Base-by-base conservation (phyloP, 35 echinoderm and acorn worm genomes). In the Anneissia japonica region DNA sequence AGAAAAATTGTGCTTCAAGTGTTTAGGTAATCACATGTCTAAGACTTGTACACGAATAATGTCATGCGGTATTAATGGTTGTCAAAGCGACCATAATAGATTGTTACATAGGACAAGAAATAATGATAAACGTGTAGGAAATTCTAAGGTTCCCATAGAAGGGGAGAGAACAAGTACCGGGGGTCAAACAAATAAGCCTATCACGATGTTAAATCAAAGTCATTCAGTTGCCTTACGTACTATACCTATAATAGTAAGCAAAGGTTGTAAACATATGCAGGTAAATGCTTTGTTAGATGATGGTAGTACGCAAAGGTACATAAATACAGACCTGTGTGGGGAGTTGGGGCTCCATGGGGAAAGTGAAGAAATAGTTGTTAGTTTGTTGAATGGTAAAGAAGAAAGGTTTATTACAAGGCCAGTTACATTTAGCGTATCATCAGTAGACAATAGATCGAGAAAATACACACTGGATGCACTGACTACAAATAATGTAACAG, bases 221-320 rank as follows among this genome's bases (percentile, higher is more conserved):
- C n/a, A n/a, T n/a, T n/a, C n/a, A n/a, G n/a, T n/a, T n/a, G n/a
- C n/a, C n/a, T n/a, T n/a, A n/a, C n/a, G n/a, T n/a, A n/a, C n/a
- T 43, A 43, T 43, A 6, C 40, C 80, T 19, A 37, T 46, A 36
- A 29, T 82, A 23, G 36, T 29, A 29, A 39, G 43, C 23, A 4
- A 82, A 1, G 80, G 80, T 6, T 41, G 43, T 4, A 38, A 46
- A 74, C 31, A 26, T 35, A 32, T 79, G 32, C 77, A 56, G 10
- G 74, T 80, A 29, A 87, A 87, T 80, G 86, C 72, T 19, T 16
- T 87, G 17, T 80, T 80, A 79, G 77, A 87, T 87, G 86, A 87
- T 87, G 86, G 76, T 35, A 87, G 86, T 80, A 56, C n/a, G n/a
- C n/a, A n/a, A n/a, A n/a, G n/a, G n/a, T n/a, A n/a, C n/a, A n/a